These are phyloP conservation scores for Leuciscus waleckii DNA, from an alignment of 2,797 vertebrate genomes.

Conservation along the genomic window DNA sequence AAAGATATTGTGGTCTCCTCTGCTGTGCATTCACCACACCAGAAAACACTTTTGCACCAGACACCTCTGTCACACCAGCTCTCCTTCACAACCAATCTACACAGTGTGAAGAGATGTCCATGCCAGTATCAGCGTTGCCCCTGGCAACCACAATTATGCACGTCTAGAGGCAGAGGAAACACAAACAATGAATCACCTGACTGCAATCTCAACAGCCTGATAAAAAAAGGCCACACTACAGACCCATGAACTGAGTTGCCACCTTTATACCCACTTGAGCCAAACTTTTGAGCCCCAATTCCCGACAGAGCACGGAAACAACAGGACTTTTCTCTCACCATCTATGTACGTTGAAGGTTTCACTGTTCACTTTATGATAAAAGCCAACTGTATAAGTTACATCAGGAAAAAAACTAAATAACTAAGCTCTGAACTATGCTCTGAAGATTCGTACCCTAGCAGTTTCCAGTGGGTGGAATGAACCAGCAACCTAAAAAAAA, in stretches of 20 bases:
- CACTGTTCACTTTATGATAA: not conserved
- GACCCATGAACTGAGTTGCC: too few species aligned
- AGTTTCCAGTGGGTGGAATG: too few species aligned
- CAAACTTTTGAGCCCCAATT: not conserved
- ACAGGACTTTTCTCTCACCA: not conserved
- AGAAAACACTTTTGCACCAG: too few species aligned
- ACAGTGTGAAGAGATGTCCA: too few species aligned
- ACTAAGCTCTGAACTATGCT: too few species aligned
- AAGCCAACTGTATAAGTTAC: not conserved
- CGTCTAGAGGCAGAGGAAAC: not conserved
- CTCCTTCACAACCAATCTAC: too few species aligned
- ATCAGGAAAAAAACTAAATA: not conserved
- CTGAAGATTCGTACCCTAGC: not conserved
- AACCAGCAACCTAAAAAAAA: too few species aligned
- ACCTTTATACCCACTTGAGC: too few species aligned
- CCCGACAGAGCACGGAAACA: not conserved
- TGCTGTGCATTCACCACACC: too few species aligned
- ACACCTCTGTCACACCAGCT: too few species aligned
- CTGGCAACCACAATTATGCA: not conserved
- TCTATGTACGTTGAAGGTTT: not conserved
- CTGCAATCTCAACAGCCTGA: not conserved
- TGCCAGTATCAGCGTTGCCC: too few species aligned
- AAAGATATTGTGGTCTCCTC: too few species aligned
- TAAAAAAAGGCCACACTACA: not conserved
- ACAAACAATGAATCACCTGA: not conserved